These are phyloP conservation scores for Patella depressa DNA, from an alignment of 2,888 invertebrate species.

Conservation along the genomic window DNA sequence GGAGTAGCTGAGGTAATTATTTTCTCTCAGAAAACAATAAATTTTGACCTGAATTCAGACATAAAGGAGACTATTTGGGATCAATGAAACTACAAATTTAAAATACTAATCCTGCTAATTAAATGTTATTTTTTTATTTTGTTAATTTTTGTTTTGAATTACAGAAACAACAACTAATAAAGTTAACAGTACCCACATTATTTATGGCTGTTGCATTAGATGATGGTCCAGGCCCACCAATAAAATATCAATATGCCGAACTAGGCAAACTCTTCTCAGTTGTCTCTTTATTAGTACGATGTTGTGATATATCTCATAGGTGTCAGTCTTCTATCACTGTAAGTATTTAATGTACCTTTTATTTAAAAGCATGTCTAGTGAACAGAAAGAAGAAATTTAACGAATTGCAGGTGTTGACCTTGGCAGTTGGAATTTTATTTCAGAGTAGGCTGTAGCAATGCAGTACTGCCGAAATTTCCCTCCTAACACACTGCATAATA, in stretches of 20 bases:
- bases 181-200: conserved; percentile 90
- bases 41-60: too few relatives aligned
- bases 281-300: conserved; percentile 89
- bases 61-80: too few relatives aligned
- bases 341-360: conserved; percentile 29
- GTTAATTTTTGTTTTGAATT: conserved; percentile 15
- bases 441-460: too few relatives aligned
- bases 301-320: conserved; percentile 85
- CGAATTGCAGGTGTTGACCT: too few relatives aligned
- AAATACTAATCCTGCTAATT: background rate
- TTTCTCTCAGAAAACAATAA: background rate
- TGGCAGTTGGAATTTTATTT: too few relatives aligned
- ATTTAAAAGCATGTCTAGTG: background rate
- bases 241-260: conserved; percentile 96
- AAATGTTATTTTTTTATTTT: too few relatives aligned
- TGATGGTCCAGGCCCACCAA: conserved; percentile 91
- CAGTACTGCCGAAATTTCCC: too few relatives aligned
- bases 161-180: conserved; percentile 70
- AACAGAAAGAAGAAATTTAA: too few relatives aligned
- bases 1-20: conserved; percentile 79
- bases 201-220: conserved; percentile 93
- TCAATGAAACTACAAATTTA: background rate
- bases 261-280: conserved; percentile 93
- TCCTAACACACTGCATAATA: too few relatives aligned
- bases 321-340: conserved; percentile 73